phyloP scores from a whole-genome alignment of 2,113 vertebrate genomes.

The Lampris incognitus region DNA sequence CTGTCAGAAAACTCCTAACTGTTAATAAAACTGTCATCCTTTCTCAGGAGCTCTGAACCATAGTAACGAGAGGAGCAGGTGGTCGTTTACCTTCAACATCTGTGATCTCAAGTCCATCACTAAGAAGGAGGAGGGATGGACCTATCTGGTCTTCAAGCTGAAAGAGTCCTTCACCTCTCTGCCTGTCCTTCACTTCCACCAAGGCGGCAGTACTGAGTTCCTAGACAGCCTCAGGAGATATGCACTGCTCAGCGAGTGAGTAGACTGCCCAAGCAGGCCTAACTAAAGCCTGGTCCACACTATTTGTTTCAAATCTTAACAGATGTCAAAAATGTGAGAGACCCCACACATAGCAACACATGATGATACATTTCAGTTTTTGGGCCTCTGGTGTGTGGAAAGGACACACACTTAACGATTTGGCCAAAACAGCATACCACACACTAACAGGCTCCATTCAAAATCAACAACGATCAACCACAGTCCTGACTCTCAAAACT shows the following conservation, averaged over 20 bases:
- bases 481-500: no score
- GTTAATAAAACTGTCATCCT: no score
- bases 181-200: conserved; percentile 95
- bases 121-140: conserved; percentile 92
- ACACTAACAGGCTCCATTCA: no score
- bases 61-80: conserved; percentile 83
- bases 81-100: conserved; percentile 91
- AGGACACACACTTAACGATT: no score
- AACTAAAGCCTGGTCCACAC: background rate
- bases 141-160: conserved; percentile 88
- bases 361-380: no score
- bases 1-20: no score
- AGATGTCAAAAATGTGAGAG: no score
- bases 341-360: no score
- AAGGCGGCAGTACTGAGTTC: conserved; percentile 89
- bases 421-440: no score
- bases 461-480: no score
- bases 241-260: conserved; percentile 90
- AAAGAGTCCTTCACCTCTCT: conserved; percentile 86
- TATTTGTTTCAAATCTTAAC: no score
- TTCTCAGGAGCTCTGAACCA: conserved; percentile 71
- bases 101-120: conserved; percentile 90
- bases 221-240: conserved; percentile 91
- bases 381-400: no score
- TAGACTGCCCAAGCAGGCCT: conserved; percentile 45